phyloP scores from a whole-genome alignment of 2,113 vertebrate species.

The Grantiella picta region DNA sequence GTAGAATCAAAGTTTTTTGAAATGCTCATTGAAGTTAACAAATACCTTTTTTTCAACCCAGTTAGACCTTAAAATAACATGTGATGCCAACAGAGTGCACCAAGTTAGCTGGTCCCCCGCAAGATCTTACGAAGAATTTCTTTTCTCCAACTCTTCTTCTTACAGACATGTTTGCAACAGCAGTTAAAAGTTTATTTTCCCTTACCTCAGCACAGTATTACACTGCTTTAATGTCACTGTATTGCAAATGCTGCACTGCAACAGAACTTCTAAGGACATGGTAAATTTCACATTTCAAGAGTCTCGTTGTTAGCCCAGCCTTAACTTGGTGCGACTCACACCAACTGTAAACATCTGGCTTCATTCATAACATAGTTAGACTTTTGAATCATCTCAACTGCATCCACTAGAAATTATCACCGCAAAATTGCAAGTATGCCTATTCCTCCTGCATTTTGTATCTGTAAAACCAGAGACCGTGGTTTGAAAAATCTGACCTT shows the following conservation, averaged over 20 bases:
- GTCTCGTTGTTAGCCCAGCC: background rate
- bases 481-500: conserved; percentile 20
- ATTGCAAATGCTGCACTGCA: background rate
- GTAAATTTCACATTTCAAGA: background rate
- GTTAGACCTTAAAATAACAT: background rate
- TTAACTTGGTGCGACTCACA: background rate
- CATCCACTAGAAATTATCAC: background rate
- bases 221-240: background rate
- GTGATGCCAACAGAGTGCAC: conserved; percentile 15
- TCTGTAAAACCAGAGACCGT: background rate
- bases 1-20: background rate
- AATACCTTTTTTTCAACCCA: background rate
- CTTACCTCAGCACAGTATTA: background rate
- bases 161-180: background rate
- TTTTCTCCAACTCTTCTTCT: background rate
- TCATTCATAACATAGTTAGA: background rate
- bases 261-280: background rate
- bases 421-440: background rate
- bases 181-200: background rate
- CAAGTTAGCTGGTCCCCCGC: conserved; percentile 18
- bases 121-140: background rate
- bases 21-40: background rate
- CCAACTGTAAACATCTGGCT: background rate
- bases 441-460: background rate
- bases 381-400: background rate